phyloP scores from a whole-genome alignment of 2,113 vertebrate genomes.

The Oceanites oceanicus region DNA sequence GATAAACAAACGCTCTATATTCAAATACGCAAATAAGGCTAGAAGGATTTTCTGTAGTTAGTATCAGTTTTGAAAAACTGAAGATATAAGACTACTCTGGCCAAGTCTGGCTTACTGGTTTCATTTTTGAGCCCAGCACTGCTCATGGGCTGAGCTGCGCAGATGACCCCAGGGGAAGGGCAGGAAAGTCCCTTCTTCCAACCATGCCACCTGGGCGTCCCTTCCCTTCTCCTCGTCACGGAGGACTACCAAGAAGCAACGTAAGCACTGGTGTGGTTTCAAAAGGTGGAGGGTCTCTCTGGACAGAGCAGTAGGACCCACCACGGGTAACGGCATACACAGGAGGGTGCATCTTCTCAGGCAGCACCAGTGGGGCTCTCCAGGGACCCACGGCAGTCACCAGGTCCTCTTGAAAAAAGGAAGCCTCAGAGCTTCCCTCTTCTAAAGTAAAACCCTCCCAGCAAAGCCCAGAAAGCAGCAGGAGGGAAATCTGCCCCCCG shows the following conservation, averaged over 20 bases:
- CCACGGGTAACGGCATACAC: rapidly evolving
- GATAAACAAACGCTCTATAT: not conserved
- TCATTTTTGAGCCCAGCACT: not conserved
- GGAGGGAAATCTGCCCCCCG: rapidly evolving
- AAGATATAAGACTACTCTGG: not conserved
- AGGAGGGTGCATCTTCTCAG: not conserved
- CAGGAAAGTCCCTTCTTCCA: not conserved
- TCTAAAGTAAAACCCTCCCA: not conserved
- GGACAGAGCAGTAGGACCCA: not conserved
- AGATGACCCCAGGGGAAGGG: not conserved
- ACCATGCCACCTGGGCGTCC: not conserved
- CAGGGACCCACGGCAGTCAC: rapidly evolving
- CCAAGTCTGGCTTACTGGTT: not conserved
- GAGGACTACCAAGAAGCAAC: not conserved
- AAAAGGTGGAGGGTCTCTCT: not conserved
- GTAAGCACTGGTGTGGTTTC: rapidly evolving
- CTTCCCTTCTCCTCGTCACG: rapidly evolving
- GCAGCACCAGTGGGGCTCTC: not conserved
- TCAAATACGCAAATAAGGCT: not conserved
- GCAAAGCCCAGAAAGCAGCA: not conserved
- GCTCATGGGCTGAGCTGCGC: not conserved
- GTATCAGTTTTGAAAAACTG: not conserved
- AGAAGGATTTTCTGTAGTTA: not conserved
- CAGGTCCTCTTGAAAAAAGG: not conserved
- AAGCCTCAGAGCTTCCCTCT: not conserved